Conservation (phyloP, 2,113 vertebrate genomes). For the Columba livia region DNA sequence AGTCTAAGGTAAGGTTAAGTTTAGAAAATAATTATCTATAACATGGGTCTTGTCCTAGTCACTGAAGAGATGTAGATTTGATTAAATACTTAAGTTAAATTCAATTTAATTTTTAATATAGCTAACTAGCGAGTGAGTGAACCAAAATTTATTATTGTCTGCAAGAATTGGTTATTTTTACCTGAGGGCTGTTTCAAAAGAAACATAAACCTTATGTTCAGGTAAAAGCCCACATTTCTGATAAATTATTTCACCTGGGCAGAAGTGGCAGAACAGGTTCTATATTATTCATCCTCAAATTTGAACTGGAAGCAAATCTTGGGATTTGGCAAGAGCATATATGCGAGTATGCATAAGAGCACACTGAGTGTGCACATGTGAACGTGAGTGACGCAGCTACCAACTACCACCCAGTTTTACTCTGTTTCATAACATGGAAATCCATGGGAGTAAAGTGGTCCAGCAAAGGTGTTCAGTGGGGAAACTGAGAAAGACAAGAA, state of each 20-base stretch:
- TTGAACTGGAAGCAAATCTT: background rate
- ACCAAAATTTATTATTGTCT: background rate
- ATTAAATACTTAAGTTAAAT: background rate
- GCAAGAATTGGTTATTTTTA: background rate
- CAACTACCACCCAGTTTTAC: background rate
- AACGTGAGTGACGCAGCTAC: background rate
- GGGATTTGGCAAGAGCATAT: background rate
- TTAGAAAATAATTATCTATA: background rate
- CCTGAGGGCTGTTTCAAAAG: background rate
- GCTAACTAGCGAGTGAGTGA: background rate
- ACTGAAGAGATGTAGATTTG: background rate
- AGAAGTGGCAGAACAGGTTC: background rate
- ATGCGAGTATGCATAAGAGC: fast-evolving
- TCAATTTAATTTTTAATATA: background rate
- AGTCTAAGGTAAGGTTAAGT: background rate
- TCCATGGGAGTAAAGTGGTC: background rate
- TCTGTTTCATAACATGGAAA: background rate
- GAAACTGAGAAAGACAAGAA: background rate
- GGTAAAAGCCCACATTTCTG: background rate
- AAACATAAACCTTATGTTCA: background rate
- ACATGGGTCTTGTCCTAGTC: background rate
- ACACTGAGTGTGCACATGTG: fast-evolving
- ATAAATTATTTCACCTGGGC: background rate
- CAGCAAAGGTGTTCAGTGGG: background rate
- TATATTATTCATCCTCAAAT: background rate